A percentile compares a stretch with the other conserved stretches of the same genome.
Evolutionary conservation across 2,888 invertebrate species (phyloP).

Genomic region (Dendrolimus pini): DNA sequence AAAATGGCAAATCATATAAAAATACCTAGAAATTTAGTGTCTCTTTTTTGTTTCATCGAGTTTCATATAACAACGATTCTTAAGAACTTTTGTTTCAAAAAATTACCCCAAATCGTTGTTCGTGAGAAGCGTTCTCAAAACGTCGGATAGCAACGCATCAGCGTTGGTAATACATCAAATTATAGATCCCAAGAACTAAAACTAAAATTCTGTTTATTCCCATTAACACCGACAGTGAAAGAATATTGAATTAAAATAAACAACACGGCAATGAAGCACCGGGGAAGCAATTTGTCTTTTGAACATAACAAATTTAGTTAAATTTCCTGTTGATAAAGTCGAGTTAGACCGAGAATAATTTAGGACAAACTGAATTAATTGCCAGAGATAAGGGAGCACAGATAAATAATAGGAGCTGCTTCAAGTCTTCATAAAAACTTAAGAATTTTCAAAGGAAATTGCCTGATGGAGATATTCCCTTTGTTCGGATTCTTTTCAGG

Average conservation of each 20-base stretch:
- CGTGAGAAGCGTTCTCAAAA: too few relatives aligned
- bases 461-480: background rate
- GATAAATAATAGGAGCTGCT: slow-evolving; percentile 33
- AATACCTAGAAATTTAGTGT: too few relatives aligned
- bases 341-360: slow-evolving; percentile 29
- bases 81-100: too few relatives aligned
- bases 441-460: slow-evolving; percentile 1
- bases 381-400: slow-evolving; percentile 35
- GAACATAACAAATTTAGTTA: slow-evolving; percentile 28
- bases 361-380: slow-evolving; percentile 45
- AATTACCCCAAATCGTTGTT: too few relatives aligned
- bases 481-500: slow-evolving; percentile 1
- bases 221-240: slow-evolving; percentile 29
- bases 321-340: slow-evolving; percentile 37
- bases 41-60: too few relatives aligned
- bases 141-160: too few relatives aligned
- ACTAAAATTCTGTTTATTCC: slow-evolving; percentile 1
- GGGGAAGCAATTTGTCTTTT: slow-evolving; percentile 8
- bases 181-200: too few relatives aligned
- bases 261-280: slow-evolving; percentile 3
- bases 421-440: slow-evolving; percentile 7
- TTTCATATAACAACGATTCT: too few relatives aligned
- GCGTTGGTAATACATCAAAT: too few relatives aligned
- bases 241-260: slow-evolving; percentile 15
- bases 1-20: too few relatives aligned